Conservation (phyloP, 2,113 vertebrate species). For the Pyrgilauda ruficollis region DNA sequence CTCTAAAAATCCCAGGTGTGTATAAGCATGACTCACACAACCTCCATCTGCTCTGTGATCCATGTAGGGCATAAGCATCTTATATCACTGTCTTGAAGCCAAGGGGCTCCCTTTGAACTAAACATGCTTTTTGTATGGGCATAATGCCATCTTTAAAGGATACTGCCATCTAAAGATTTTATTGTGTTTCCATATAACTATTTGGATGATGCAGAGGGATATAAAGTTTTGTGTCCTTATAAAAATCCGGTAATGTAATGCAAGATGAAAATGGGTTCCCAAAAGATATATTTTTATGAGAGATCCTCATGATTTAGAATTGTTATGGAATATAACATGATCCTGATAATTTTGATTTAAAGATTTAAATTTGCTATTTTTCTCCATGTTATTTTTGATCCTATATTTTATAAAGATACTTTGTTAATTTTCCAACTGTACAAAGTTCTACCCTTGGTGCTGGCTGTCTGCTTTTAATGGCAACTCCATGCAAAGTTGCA, state of each 20-base stretch:
- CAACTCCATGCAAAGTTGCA: not conserved
- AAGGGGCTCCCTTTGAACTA: not conserved
- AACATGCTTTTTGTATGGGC: not conserved
- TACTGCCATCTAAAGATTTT: not conserved
- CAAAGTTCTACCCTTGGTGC: not conserved
- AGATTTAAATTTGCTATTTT: not conserved
- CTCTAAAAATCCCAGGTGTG: slow-evolving; percentile 30
- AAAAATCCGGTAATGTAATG: not conserved
- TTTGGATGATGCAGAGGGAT: not conserved
- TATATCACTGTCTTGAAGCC: not conserved
- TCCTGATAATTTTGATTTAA: not conserved
- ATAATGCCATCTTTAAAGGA: not conserved
- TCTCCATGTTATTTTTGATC: not conserved
- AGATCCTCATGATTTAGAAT: not conserved
- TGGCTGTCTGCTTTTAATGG: not conserved
- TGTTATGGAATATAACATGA: not conserved
- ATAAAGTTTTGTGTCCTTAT: not conserved
- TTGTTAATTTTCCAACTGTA: not conserved
- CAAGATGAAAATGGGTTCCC: not conserved
- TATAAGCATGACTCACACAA: slow-evolving; percentile 14
- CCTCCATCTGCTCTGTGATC: slow-evolving; percentile 41
- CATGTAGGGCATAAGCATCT: not conserved
- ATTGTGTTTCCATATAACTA: not conserved
- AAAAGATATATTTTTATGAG: not conserved
- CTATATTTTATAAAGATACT: not conserved